phyloP scores from a whole-genome alignment of 1,140 invertebrate genomes.

The Delia radicum region DNA sequence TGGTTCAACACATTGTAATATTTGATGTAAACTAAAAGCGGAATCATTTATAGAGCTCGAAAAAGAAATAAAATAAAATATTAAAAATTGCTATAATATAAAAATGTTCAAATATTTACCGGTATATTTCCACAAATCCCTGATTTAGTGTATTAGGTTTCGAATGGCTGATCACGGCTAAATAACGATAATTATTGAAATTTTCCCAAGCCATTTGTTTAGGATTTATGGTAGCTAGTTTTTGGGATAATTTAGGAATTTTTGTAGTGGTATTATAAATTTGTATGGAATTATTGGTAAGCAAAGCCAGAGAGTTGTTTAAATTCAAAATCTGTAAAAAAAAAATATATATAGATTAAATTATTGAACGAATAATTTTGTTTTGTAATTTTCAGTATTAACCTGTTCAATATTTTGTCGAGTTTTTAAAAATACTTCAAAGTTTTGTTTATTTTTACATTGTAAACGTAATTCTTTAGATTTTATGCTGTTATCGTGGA shows the following conservation, averaged over 20 bases:
- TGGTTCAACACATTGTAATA: neutral
- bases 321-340: neutral
- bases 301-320: neutral
- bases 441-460: neutral
- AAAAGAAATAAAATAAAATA: neutral
- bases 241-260: neutral
- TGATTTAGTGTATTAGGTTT: neutral
- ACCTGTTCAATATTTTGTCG: neutral
- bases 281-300: neutral
- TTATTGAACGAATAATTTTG: neutral
- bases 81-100: neutral
- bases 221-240: neutral
- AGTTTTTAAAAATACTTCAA: neutral
- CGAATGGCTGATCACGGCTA: neutral
- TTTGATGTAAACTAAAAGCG: constrained; percentile 15
- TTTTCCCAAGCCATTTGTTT: neutral
- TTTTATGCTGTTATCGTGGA: neutral
- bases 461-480: neutral
- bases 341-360: neutral
- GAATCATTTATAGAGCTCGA: constrained; percentile 12
- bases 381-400: too few relatives aligned
- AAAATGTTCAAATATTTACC: neutral
- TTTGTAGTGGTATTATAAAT: neutral
- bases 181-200: neutral
- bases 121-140: constrained; percentile 20